Conservation (phyloP, 2,888 invertebrate species). For the Hartigia nigra region DNA sequence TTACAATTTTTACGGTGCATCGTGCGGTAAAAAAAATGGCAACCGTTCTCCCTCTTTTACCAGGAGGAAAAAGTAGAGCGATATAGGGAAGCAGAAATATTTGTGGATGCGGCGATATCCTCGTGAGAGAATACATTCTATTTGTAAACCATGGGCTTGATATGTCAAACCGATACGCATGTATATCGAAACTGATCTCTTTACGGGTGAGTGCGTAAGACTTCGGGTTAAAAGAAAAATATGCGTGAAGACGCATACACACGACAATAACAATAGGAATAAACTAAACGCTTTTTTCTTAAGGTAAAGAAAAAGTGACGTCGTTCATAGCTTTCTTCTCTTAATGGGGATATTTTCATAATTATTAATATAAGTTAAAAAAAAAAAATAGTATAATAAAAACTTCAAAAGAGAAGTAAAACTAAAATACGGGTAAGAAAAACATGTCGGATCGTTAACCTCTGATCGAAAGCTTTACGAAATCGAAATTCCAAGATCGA, state of each 20-base stretch:
- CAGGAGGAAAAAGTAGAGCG: not conserved
- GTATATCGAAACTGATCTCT: not conserved
- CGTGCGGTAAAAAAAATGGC: not conserved
- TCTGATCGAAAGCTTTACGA: not conserved
- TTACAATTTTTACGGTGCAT: not conserved
- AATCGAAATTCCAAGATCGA: constrained; percentile 9
- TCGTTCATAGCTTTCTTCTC: not conserved
- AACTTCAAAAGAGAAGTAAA: not conserved
- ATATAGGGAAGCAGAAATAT: constrained; percentile 2
- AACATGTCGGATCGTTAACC: not conserved
- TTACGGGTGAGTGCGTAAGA: not conserved
- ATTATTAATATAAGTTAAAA: not conserved
- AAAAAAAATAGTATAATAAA: not conserved
- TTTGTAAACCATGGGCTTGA: constrained; percentile 1
- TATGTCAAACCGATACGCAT: constrained; percentile 2
- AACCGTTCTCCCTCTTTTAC: not conserved
- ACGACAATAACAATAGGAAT: not conserved
- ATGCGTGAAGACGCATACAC: not conserved
- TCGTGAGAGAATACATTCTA: constrained; percentile 3
- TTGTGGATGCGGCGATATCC: not conserved
- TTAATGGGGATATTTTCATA: not conserved
- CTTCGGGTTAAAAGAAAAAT: not conserved
- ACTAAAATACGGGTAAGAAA: not conserved
- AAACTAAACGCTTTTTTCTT: not conserved
- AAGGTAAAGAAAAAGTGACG: not conserved